Evolutionary conservation across 2,888 invertebrate species (phyloP).

Genomic region (Ochropacha duplaris): DNA sequence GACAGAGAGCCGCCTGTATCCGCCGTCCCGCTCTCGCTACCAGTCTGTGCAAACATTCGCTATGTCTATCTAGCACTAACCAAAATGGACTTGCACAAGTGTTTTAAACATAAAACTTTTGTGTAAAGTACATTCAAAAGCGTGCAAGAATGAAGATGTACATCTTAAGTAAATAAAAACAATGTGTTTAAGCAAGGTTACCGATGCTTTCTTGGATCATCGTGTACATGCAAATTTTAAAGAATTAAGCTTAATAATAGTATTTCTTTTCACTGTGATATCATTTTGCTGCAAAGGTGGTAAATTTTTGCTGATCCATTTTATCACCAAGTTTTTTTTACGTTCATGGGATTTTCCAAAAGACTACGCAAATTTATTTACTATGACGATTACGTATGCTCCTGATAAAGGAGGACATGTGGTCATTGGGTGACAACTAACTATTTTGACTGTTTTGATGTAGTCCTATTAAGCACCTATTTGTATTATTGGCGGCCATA

Average conservation of each 20-base stretch:
- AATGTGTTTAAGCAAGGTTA: slow-evolving; percentile 7
- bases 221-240: slow-evolving; percentile 12
- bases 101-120: slow-evolving; percentile 11
- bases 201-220: slow-evolving; percentile 13
- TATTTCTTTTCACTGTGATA: not conserved
- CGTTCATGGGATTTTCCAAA: too few relatives aligned
- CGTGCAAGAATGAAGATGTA: slow-evolving; percentile 6
- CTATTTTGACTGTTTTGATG: too few relatives aligned
- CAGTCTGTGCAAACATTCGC: slow-evolving; percentile 68
- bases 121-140: slow-evolving; percentile 10
- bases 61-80: slow-evolving; percentile 48
- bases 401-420: not conserved
- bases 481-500: too few relatives aligned
- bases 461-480: too few relatives aligned
- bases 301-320: too few relatives aligned
- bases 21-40: slow-evolving; percentile 83
- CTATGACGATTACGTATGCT: not conserved
- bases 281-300: not conserved
- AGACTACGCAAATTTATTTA: not conserved
- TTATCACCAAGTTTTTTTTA: too few relatives aligned
- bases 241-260: not conserved
- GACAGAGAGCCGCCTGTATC: slow-evolving; percentile 85
- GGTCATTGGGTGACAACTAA: too few relatives aligned
- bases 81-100: slow-evolving; percentile 18
- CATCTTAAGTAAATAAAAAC: slow-evolving; percentile 15